Evolutionary conservation across 2,113 vertebrate genomes (phyloP).

Genomic region (Lophotis ruficrista): DNA sequence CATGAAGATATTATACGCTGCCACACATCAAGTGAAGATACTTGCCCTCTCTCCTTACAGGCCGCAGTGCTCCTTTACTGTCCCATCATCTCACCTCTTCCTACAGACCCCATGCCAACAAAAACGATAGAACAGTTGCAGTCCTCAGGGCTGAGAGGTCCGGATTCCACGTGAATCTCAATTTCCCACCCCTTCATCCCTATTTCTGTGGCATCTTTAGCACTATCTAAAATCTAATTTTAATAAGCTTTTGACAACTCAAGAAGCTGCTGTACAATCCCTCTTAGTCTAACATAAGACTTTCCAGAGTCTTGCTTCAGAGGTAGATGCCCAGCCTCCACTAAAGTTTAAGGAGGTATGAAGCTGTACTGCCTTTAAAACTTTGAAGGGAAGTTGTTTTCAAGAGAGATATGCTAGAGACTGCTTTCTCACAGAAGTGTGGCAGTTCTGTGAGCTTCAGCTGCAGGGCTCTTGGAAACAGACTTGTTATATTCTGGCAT

Average conservation of each 20-base stretch:
- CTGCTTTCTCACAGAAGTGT: background rate
- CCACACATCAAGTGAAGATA: background rate
- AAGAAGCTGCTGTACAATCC: background rate
- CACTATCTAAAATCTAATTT: background rate
- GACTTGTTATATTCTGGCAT: background rate
- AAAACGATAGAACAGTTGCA: background rate
- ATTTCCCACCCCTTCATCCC: fast-evolving
- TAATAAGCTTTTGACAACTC: background rate
- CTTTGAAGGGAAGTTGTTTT: background rate
- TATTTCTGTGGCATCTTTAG: background rate
- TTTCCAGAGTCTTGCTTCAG: background rate
- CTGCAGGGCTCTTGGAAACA: background rate
- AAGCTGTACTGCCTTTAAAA: background rate
- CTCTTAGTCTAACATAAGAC: background rate
- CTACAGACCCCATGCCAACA: background rate
- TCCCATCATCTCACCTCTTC: background rate
- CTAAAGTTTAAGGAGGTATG: background rate
- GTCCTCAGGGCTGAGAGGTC: background rate
- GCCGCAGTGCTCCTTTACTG: background rate
- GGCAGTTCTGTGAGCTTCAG: background rate
- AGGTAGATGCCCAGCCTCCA: background rate
- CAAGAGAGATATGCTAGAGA: background rate
- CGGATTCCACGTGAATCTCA: background rate
- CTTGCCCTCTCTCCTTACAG: background rate
- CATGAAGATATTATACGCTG: background rate